phyloP scores from a whole-genome alignment of 2,113 vertebrate species.

The Furnarius figulus region DNA sequence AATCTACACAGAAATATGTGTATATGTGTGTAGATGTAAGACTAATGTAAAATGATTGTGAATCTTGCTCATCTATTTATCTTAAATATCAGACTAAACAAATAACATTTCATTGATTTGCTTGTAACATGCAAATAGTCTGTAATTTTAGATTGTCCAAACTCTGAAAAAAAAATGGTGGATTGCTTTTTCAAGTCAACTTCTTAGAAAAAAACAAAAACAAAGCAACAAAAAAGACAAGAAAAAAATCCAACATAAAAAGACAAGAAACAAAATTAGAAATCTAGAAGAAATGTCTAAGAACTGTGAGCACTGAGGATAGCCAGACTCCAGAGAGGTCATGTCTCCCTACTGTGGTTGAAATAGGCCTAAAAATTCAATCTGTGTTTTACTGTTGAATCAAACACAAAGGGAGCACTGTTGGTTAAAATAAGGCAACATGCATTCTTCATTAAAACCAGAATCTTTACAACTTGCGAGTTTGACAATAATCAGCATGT shows the following conservation, averaged over 20 bases:
- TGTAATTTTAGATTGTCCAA: neutral
- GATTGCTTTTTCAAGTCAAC: neutral
- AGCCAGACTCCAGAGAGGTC: neutral
- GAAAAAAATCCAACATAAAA: neutral
- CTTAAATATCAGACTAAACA: neutral
- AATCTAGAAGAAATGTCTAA: neutral
- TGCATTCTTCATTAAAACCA: neutral
- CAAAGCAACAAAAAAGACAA: fast-evolving
- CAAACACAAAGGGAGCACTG: neutral
- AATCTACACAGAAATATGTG: neutral
- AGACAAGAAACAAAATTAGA: neutral
- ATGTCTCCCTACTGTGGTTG: neutral
- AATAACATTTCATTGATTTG: neutral
- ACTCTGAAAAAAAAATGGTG: neutral
- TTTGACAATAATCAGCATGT: neutral
- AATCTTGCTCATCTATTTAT: neutral
- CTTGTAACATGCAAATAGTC: neutral
- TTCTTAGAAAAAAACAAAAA: neutral
- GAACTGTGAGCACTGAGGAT: neutral
- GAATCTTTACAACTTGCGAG: neutral
- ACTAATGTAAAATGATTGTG: neutral
- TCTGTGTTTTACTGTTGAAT: neutral
- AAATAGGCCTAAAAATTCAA: neutral
- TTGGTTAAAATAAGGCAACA: neutral
- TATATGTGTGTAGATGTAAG: neutral